Conservation (phyloP, 2,113 vertebrate genomes). For the Eurypyga helias region DNA sequence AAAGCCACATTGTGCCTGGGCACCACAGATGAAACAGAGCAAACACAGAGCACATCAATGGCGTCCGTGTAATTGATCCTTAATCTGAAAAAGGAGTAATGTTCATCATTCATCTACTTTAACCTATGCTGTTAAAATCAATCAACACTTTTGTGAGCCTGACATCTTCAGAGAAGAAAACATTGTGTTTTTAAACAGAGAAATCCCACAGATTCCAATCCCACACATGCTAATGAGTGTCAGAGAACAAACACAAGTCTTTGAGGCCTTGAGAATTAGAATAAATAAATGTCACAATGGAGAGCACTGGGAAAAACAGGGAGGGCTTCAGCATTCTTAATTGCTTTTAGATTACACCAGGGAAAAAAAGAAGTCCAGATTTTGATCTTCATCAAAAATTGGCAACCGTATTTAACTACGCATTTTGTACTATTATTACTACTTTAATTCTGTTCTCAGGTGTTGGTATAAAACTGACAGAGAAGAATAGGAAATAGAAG, state of each 20-base stretch:
- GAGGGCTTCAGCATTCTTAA: neutral
- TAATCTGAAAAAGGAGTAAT: neutral
- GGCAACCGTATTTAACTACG: neutral
- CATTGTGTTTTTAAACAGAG: neutral
- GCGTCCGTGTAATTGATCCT: neutral
- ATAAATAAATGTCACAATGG: neutral
- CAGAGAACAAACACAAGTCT: neutral
- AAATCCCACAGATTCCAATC: slow-evolving; percentile 15
- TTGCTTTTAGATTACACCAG: neutral
- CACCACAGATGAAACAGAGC: neutral
- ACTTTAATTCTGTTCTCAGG: neutral
- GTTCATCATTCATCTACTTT: neutral
- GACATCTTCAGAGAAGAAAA: neutral
- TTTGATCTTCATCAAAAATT: neutral
- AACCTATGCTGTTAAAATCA: neutral
- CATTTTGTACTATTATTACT: neutral
- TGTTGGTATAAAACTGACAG: neutral
- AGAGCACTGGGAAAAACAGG: neutral
- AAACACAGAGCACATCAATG: neutral
- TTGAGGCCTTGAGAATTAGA: neutral
- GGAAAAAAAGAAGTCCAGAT: neutral
- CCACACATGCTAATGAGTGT: neutral
- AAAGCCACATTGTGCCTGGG: neutral
- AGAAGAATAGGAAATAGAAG: neutral
- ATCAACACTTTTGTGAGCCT: neutral